Percentiles rank a stretch among this genome's conserved stretches.
Conservation (phyloP, 1,140 invertebrate genomes). For the Pissodes strobi region DNA sequence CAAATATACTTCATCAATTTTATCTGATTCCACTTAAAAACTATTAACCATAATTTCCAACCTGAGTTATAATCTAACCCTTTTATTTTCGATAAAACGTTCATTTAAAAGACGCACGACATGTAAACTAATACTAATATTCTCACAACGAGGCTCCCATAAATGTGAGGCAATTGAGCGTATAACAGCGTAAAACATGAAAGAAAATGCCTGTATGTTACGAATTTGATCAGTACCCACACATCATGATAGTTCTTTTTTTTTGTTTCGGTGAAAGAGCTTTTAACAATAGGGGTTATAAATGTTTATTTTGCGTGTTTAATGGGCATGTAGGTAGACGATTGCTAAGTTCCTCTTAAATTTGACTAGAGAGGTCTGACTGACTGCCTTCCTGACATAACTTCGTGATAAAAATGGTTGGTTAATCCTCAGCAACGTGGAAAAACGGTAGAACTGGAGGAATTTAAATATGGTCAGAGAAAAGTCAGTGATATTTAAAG, state of each 20-base stretch:
- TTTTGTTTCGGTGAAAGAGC: neutral
- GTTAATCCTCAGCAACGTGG: too few relatives aligned
- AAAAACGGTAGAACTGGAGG: too few relatives aligned
- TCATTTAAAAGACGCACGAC: conserved; percentile 11
- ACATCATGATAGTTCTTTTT: neutral
- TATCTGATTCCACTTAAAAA: conserved; percentile 8
- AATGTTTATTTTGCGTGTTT: too few relatives aligned
- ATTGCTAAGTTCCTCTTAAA: too few relatives aligned
- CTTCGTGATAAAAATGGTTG: too few relatives aligned
- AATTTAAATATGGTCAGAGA: too few relatives aligned
- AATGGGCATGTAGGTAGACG: too few relatives aligned
- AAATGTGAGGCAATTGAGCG: conserved; percentile 13
- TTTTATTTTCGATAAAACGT: neutral
- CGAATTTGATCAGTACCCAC: conserved; percentile 9
- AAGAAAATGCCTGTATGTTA: neutral
- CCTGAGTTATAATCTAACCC: neutral
- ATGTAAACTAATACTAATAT: conserved; percentile 3
- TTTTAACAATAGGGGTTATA: too few relatives aligned
- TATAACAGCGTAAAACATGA: conserved; percentile 12
- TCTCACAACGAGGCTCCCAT: conserved; percentile 6
- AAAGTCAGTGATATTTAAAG: too few relatives aligned
- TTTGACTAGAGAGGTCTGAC: too few relatives aligned
- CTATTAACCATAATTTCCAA: conserved; percentile 5
- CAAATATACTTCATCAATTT: conserved; percentile 11
- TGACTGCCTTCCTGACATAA: too few relatives aligned